Base-by-base conservation (phyloP, 1,140 invertebrate species). In the Mylabris phalerata region DNA sequence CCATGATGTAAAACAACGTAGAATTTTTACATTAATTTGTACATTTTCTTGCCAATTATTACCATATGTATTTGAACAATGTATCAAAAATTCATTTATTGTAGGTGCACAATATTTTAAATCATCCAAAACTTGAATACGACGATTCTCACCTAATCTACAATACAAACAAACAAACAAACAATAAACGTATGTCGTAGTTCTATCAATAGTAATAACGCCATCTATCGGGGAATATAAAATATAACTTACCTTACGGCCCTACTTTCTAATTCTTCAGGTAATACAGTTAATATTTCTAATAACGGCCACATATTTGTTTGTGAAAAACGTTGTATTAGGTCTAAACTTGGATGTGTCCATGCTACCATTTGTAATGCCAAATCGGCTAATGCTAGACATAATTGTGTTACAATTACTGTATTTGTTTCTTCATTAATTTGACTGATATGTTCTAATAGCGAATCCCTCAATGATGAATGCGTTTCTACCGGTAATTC, bases 341-440 rank as follows among this genome's bases (percentile, higher is more conserved):
- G 75, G 74, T 96, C 91, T 64, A 85, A 79, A 42, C 94, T 83
- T 44, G 94, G 92, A 68, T 88, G 86, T 68, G 90, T 85, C 97
- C 97, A 99, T 1, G 86, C 77, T 24, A 86, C 81, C 89, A 98
- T 96, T 75, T 98, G 90, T n/a, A 98, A 76, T 6, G 92, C 88
- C 59, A 98, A 77, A 76, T 98, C 95, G 25, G 94, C 91, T 27
- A 98, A 73, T 9, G 95, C 95, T 46, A 98, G 73, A 71, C 90
- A 93, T 38, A 99, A 78, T 78, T 97, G 95, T 10, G 91, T 95
- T 10, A 94, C 85, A 67, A 98, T 95, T 26, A 89, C 83, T 50
- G 82, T 78, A 71, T 87, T 89, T 3, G 92, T 95, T 45, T 87
- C 83, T 58, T 88, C 82, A 57, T 86, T 89, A 11, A 94, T 88